Percentiles rank a stretch among this genome's conserved stretches.
These are phyloP conservation scores for Aphaenogaster floridana DNA, from an alignment of 1,140 invertebrate species.

Conservation along the genomic window DNA sequence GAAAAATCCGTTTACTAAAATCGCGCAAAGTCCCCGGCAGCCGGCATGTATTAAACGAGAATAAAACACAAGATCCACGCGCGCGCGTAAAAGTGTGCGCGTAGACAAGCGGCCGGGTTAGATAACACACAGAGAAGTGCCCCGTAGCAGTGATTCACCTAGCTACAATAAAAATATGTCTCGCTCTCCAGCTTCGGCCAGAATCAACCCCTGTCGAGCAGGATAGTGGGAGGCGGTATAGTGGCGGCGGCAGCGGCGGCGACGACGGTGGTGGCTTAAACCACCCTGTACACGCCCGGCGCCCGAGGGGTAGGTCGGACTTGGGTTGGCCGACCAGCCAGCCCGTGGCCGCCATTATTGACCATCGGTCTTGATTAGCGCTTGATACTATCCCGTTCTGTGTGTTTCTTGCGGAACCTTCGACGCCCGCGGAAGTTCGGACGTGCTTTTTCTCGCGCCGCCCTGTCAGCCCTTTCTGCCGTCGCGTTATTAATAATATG, in stretches of 20 bases:
- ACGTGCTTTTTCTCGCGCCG: constrained; percentile 22
- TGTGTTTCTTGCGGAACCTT: constrained; percentile 61
- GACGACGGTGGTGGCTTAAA: constrained; percentile 77
- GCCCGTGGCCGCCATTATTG: constrained; percentile 79
- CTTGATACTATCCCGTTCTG: constrained; percentile 58
- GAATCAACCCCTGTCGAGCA: constrained; percentile 82
- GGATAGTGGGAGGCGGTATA: constrained; percentile 69
- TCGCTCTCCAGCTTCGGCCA: constrained; percentile 70
- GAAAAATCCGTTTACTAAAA: constrained; percentile 19
- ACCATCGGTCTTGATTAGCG: constrained; percentile 78
- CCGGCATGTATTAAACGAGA: not conserved
- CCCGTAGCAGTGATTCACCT: constrained; percentile 80
- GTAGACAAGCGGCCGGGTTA: constrained; percentile 13
- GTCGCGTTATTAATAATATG: constrained; percentile 49
- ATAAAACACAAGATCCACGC: constrained; percentile 8
- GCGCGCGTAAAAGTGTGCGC: not conserved
- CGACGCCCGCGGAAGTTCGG: constrained; percentile 38
- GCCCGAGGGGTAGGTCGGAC: constrained; percentile 70
- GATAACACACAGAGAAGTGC: constrained; percentile 42
- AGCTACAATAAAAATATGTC: constrained; percentile 81
- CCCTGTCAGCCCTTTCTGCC: not conserved
- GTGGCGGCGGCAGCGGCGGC: constrained; percentile 80
- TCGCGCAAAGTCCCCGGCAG: not conserved
- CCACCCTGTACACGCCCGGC: constrained; percentile 71
- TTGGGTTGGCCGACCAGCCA: constrained; percentile 67